phyloP scores from a whole-genome alignment of 2,113 vertebrate species.

The Solea solea region DNA sequence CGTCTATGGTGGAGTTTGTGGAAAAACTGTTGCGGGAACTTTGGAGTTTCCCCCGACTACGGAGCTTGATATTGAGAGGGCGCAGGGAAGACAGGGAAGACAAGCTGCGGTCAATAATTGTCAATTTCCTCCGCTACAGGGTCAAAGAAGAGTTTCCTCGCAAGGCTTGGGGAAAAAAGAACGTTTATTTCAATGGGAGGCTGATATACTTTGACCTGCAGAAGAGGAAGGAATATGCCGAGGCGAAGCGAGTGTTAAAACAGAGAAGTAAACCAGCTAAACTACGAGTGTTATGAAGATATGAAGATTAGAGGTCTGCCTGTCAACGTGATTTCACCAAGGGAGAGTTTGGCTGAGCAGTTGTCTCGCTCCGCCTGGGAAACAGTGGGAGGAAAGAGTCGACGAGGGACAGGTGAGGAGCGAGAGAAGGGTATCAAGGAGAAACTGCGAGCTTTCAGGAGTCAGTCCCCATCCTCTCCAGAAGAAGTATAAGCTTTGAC shows the following conservation, averaged over 20 bases:
- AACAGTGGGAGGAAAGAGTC: not conserved
- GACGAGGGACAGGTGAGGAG: too few species aligned
- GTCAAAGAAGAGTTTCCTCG: too few species aligned
- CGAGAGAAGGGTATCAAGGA: not conserved
- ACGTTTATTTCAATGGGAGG: too few species aligned
- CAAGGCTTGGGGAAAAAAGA: too few species aligned
- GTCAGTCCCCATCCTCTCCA: not conserved
- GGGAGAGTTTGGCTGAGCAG: not conserved
- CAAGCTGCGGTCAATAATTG: too few species aligned
- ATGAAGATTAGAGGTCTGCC: too few species aligned
- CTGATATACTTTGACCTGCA: not conserved
- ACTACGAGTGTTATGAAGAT: too few species aligned
- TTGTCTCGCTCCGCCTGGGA: not conserved
- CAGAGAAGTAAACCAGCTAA: not conserved
- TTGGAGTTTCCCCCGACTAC: too few species aligned
- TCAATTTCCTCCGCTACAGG: too few species aligned
- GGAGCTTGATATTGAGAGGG: too few species aligned
- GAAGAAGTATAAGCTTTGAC: too few species aligned
- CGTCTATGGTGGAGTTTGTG: not conserved
- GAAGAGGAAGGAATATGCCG: not conserved
- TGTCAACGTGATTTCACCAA: not conserved
- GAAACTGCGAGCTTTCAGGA: not conserved
- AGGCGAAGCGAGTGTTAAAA: not conserved
- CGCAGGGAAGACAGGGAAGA: too few species aligned
- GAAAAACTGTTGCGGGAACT: not conserved